Evolutionary conservation across 64 coral and sea anemone species (phyloP).

Genomic region (Astreopora myriophthalma): DNA sequence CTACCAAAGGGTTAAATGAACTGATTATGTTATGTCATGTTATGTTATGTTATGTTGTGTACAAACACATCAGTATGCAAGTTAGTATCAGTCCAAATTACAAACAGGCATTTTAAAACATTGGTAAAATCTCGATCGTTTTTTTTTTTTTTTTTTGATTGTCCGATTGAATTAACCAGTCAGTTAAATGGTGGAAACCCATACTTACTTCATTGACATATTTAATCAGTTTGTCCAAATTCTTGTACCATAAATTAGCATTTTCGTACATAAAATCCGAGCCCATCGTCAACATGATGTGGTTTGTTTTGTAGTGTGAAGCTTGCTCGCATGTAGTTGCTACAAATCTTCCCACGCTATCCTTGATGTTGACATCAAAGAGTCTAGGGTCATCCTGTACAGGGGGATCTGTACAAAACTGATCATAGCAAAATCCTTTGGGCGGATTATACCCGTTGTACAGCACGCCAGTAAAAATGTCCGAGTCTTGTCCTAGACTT

Average conservation of each 20-base stretch:
- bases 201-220: conserved; percentile 58
- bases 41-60: too few relatives aligned
- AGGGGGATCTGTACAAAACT: conserved; percentile 56
- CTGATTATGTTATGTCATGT: too few relatives aligned
- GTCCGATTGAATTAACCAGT: too few relatives aligned
- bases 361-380: conserved; percentile 38
- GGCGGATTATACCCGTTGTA: conserved; percentile 68
- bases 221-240: conserved; percentile 70
- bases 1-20: too few relatives aligned
- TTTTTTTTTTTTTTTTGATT: too few relatives aligned
- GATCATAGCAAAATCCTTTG: conserved; percentile 60
- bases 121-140: too few relatives aligned
- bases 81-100: too few relatives aligned
- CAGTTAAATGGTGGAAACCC: not conserved
- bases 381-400: conserved; percentile 48
- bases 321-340: conserved; percentile 20
- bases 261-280: conserved; percentile 82
- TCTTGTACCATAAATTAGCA: conserved; percentile 72
- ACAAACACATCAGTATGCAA: too few relatives aligned
- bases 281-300: conserved; percentile 68
- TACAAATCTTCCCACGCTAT: conserved; percentile 34
- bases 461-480: conserved; percentile 71
- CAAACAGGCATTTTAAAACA: too few relatives aligned
- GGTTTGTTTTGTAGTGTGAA: conserved; percentile 58
- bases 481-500: conserved; percentile 57